phyloP scores from a whole-genome alignment of 1,140 invertebrate species.

The Apis laboriosa region DNA sequence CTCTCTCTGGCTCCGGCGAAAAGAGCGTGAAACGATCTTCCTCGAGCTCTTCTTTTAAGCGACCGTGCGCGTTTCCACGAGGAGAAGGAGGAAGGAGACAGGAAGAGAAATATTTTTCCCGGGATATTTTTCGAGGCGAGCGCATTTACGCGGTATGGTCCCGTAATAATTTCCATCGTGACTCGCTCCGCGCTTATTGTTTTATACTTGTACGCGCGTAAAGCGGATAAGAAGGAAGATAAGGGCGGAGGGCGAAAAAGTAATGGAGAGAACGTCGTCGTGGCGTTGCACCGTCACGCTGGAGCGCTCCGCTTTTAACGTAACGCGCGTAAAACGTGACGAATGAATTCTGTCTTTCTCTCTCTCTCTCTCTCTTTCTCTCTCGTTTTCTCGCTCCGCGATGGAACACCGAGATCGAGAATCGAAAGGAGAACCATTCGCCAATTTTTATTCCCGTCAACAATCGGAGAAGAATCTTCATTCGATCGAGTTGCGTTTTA shows the following conservation, averaged over 20 bases:
- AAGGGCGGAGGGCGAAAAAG: slow-evolving; percentile 41
- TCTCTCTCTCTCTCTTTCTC: background rate
- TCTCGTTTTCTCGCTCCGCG: no score
- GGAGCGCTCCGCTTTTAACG: slow-evolving; percentile 45
- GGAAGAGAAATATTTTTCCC: slow-evolving; percentile 16
- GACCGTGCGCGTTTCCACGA: background rate
- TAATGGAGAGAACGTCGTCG: slow-evolving; percentile 43
- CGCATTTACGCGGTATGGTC: background rate
- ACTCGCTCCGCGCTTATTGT: slow-evolving; percentile 45
- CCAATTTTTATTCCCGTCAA: slow-evolving; percentile 31
- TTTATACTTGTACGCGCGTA: slow-evolving; percentile 37
- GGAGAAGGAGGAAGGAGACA: background rate
- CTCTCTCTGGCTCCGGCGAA: no score
- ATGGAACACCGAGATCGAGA: background rate
- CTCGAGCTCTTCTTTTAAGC: background rate
- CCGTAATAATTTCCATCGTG: slow-evolving; percentile 51
- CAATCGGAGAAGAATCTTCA: background rate
- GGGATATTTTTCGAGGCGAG: slow-evolving; percentile 30
- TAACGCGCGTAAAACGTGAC: slow-evolving; percentile 28
- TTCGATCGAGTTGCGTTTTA: background rate
- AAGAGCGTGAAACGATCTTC: background rate
- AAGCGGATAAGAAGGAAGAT: slow-evolving; percentile 48
- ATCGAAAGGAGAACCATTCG: background rate
- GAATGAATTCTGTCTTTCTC: background rate
- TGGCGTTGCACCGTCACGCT: slow-evolving; percentile 6